Evolutionary conservation across 64 coral and sea anemone genomes (phyloP), one percentile per base, ranked within the genome.

Genomic region (Pocillopora damicornis): DNA sequence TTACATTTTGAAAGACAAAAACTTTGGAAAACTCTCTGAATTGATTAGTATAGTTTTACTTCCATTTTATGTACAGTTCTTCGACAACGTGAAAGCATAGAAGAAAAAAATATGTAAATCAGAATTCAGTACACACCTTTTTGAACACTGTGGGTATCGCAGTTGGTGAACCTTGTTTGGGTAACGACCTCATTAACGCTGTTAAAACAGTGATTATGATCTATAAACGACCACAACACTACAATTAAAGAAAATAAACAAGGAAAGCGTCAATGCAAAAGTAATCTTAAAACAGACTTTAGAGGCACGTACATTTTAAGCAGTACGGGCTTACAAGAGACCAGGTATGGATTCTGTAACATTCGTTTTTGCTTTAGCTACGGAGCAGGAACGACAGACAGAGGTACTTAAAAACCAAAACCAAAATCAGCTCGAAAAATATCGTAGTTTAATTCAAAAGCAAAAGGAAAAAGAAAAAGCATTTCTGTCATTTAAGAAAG

Each of bases 361-460:
- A 58, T 78, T 78, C 35, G 38, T 78, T 15, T 78, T 58, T 58
- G 16, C 15, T 58, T 78, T 78, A 22, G 76, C 76, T 45, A 58
- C 76, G 16, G 42, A 78, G 58, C 3, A 57, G 18, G 76, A 78
- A 17, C 45, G 37, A 34, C 42, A 78, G 22, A 58, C 76, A 4
- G 51, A 78, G 20, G 76, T 45, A 20, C 76, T 78, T 45, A 78
- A 58, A 23, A 78, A 78, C 12, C 45, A 78, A 58, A 5, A 57
- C 9, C 76, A 77, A 77, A 77, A 77, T 77, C 76, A 77, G 16
- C 76, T 77, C 37, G 76, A 77, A 15, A 45, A 57, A 77, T 77
- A 77, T 36, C 76, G 76, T 7, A 7, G 15, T 56, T 13, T 77
- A 56, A 45, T 77, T 58, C 76, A 77, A 7, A 77, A 37, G 17